A percentile compares a stretch with the other conserved stretches of the same genome.
phyloP scores from a whole-genome alignment of 2,888 invertebrate genomes.

The Heteromurus nitidus region DNA sequence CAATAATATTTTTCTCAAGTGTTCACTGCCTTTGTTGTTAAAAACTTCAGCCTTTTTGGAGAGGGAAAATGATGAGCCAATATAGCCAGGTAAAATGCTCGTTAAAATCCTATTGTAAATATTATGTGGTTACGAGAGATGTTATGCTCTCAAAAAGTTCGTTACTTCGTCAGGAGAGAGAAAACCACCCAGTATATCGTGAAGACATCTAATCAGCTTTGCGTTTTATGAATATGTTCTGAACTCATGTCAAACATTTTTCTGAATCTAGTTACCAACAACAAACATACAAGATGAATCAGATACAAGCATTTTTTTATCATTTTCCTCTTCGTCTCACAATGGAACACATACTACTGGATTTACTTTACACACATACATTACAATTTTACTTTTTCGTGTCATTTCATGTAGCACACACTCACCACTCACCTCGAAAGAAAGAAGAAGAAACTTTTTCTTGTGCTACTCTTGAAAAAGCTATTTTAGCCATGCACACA shows the following conservation, averaged over 20 bases:
- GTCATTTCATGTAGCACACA: too few species aligned
- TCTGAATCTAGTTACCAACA: constrained; percentile 1
- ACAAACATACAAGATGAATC: neutral
- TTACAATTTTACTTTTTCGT: too few species aligned
- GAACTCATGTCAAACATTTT: constrained; percentile 43
- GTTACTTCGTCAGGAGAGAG: too few species aligned
- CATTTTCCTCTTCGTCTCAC: neutral
- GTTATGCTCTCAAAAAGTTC: too few species aligned
- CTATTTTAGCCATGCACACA: too few species aligned
- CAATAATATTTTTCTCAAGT: too few species aligned
- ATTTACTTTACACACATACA: too few species aligned
- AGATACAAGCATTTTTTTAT: constrained; percentile 8
- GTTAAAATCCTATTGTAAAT: neutral
- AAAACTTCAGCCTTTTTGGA: too few species aligned
- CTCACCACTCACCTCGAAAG: too few species aligned
- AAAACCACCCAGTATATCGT: constrained; percentile 27
- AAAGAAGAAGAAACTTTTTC: too few species aligned
- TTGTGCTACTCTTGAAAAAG: too few species aligned
- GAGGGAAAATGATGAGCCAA: constrained; percentile 26
- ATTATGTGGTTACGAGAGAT: too few species aligned
- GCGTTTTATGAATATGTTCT: constrained; percentile 34
- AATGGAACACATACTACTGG: neutral
- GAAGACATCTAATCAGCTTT: constrained; percentile 45
- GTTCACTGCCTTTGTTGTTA: constrained; percentile 3
- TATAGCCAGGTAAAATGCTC: neutral